These are phyloP conservation scores for Drosophila oshimai DNA, from an alignment of 1,140 invertebrate genomes.

Conservation along the genomic window DNA sequence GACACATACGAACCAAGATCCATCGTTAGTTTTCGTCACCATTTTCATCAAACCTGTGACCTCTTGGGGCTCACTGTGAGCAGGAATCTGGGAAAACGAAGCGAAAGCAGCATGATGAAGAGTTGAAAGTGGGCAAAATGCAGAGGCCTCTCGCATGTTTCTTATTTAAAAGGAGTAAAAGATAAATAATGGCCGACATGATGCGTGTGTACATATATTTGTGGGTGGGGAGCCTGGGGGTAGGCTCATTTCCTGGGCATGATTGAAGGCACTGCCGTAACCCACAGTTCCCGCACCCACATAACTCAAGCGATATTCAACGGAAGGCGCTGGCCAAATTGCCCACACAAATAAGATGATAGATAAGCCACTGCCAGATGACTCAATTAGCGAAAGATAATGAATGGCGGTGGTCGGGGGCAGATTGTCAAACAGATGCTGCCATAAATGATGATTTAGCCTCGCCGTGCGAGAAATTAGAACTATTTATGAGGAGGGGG, in stretches of 20 bases:
- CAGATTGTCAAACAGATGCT: conserved; percentile 28
- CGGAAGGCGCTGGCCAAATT: conserved; percentile 29
- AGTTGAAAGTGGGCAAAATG: conserved; percentile 41
- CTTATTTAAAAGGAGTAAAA: conserved; percentile 68
- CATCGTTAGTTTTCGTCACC: too few relatives aligned
- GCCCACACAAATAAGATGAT: conserved; percentile 52
- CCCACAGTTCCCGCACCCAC: conserved; percentile 44
- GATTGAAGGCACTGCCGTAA: conserved; percentile 65
- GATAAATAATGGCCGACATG: conserved; percentile 72
- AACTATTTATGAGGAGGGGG: conserved; percentile 17
- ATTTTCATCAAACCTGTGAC: too few relatives aligned
- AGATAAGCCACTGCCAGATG: conserved; percentile 56
- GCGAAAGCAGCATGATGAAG: conserved; percentile 33
- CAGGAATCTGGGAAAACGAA: neutral
- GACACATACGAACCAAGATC: too few relatives aligned
- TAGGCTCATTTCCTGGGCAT: conserved; percentile 37
- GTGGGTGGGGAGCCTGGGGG: neutral
- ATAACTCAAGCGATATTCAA: conserved; percentile 41
- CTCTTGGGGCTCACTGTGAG: too few relatives aligned
- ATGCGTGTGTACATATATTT: conserved; percentile 44
- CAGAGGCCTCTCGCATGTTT: conserved; percentile 3
- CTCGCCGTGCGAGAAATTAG: neutral
- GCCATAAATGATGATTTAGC: conserved; percentile 40
- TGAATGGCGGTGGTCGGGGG: conserved; percentile 27
- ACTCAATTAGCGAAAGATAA: conserved; percentile 68